Conservation (phyloP, 2,888 invertebrate species). For the Himalopsyche kuldschensis region DNA sequence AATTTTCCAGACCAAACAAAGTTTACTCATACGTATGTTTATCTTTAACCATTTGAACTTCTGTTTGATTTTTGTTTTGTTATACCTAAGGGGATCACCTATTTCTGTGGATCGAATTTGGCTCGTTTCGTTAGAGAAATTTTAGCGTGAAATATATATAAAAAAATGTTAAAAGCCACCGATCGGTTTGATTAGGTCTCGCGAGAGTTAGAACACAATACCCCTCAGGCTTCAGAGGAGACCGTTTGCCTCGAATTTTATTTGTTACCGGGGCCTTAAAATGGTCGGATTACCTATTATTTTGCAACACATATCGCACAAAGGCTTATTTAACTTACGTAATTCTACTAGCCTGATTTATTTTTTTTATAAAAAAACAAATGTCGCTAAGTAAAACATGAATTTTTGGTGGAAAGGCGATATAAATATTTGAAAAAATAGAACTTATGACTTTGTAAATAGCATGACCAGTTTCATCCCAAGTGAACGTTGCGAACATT, state of each 20-base stretch:
- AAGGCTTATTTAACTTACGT: neutral
- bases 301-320: neutral
- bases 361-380: too few species aligned
- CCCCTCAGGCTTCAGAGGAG: neutral
- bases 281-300: neutral
- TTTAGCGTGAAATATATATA: neutral
- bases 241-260: neutral
- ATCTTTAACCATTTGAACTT: neutral
- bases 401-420: too few species aligned
- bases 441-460: too few species aligned
- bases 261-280: neutral
- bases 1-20: neutral
- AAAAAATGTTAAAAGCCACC: conserved; percentile 7
- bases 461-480: too few species aligned
- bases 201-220: neutral
- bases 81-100: neutral
- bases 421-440: too few species aligned
- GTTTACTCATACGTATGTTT: neutral
- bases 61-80: neutral
- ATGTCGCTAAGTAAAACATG: too few species aligned
- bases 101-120: neutral
- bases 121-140: neutral
- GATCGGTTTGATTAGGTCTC: conserved; percentile 11
- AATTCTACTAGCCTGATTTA: neutral
- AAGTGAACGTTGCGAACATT: too few species aligned